A percentile compares a stretch with the other conserved stretches of the same genome.
Conservation (phyloP, 2,888 invertebrate species). For the Thereva nobilitata region DNA sequence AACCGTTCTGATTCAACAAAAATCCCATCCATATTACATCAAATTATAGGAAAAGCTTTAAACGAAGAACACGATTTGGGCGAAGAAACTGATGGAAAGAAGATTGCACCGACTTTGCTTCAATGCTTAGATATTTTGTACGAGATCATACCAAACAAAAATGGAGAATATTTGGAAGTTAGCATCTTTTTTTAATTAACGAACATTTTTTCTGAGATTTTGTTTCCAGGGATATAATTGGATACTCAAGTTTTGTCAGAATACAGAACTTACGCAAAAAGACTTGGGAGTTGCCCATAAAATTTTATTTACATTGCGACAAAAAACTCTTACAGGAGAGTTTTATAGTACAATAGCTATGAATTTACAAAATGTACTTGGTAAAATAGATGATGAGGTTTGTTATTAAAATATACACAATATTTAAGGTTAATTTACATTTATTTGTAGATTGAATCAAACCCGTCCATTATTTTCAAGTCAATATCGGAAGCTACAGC, state of each 20-base stretch:
- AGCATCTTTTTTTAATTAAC: neutral
- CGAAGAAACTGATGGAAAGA: constrained; percentile 45
- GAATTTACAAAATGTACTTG: constrained; percentile 51
- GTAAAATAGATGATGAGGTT: constrained; percentile 47
- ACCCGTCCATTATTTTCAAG: constrained; percentile 47
- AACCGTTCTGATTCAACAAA: neutral
- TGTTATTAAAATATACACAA: constrained; percentile 5
- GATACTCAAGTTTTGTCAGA: constrained; percentile 53
- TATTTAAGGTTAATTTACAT: constrained; percentile 1
- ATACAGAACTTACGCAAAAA: constrained; percentile 47
- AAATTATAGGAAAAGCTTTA: constrained; percentile 51
- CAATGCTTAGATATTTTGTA: constrained; percentile 54
- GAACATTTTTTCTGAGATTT: neutral
- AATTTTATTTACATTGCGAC: constrained; percentile 53
- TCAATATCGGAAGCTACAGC: constrained; percentile 50
- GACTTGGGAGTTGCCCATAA: constrained; percentile 53
- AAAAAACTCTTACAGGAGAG: constrained; percentile 54
- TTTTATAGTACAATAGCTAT: constrained; percentile 53
- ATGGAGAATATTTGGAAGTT: constrained; percentile 49
- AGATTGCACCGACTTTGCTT: constrained; percentile 49
- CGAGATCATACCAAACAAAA: constrained; percentile 50
- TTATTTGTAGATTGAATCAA: constrained; percentile 35
- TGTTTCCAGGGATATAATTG: constrained; percentile 49
- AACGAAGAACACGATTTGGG: constrained; percentile 42
- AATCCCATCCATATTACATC: constrained; percentile 46